A percentile compares a stretch with the other conserved stretches of the same genome.
Conservation (phyloP, 2,113 vertebrate species). For the Gadus macrocephalus region DNA sequence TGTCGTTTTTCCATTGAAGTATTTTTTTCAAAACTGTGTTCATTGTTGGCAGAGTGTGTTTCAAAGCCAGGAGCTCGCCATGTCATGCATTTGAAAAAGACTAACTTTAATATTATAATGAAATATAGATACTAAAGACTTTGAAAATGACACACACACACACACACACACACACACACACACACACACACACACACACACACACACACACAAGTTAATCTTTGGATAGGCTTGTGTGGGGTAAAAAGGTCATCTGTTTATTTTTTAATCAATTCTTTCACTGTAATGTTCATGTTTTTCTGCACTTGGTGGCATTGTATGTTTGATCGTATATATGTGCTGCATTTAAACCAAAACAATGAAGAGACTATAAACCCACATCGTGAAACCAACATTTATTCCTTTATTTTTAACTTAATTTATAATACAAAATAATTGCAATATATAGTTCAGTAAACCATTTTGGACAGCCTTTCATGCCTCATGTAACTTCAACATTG, state of each 20-base stretch:
- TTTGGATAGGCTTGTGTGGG: background rate
- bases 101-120: too few relatives aligned
- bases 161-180: background rate
- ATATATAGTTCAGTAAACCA: conserved; percentile 79
- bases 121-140: too few relatives aligned
- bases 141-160: conserved; percentile 5
- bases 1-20: too few relatives aligned
- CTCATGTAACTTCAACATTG: conserved; percentile 76
- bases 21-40: too few relatives aligned
- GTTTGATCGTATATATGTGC: background rate
- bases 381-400: conserved; percentile 90
- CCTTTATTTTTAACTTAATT: conserved; percentile 59
- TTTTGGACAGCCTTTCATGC: conserved; percentile 80
- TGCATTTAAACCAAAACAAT: background rate
- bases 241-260: background rate
- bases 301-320: conserved; percentile 36
- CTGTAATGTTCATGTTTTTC: background rate
- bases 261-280: background rate
- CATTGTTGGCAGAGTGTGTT: too few relatives aligned
- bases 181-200: too few relatives aligned
- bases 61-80: too few relatives aligned
- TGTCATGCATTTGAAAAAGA: too few relatives aligned
- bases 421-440: conserved; percentile 90
- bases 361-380: conserved; percentile 52
- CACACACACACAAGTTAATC: conserved; percentile 35